phyloP scores from a whole-genome alignment of 64 coral and sea anemone species.

The Porites australiensis region DNA sequence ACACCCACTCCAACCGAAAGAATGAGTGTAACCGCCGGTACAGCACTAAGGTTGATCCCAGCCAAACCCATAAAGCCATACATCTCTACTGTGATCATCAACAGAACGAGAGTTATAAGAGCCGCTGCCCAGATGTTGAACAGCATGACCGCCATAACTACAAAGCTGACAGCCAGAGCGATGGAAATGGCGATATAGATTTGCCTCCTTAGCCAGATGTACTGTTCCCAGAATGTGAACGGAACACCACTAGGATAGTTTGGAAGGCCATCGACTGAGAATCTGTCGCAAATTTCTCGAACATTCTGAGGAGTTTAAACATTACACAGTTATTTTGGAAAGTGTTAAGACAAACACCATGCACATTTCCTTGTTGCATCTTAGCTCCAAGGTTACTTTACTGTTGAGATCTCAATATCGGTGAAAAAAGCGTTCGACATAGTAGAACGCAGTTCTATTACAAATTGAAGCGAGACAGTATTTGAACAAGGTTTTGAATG shows the following conservation, averaged over 20 bases:
- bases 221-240: constrained; percentile 99
- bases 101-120: constrained; percentile 65
- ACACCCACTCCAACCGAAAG: constrained; percentile 96
- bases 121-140: constrained; percentile 83
- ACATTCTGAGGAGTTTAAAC: constrained; percentile 58
- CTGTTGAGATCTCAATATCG: no score
- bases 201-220: constrained; percentile 82
- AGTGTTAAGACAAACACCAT: neutral
- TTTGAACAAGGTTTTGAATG: no score
- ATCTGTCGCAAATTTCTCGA: constrained; percentile 88
- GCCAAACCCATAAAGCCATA: constrained; percentile 97
- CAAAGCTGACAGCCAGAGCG: constrained; percentile 77
- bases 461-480: no score
- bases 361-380: no score
- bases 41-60: constrained; percentile 94
- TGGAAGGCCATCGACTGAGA: constrained; percentile 61
- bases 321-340: neutral
- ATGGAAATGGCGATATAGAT: constrained; percentile 77
- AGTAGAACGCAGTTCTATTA: no score
- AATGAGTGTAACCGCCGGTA: constrained; percentile 96
- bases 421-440: no score
- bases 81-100: constrained; percentile 89
- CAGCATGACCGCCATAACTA: constrained; percentile 76
- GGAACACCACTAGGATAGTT: constrained; percentile 91
- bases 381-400: no score